phyloP scores from a whole-genome alignment of 2,113 vertebrate species.

The Dasyprocta punctata region DNA sequence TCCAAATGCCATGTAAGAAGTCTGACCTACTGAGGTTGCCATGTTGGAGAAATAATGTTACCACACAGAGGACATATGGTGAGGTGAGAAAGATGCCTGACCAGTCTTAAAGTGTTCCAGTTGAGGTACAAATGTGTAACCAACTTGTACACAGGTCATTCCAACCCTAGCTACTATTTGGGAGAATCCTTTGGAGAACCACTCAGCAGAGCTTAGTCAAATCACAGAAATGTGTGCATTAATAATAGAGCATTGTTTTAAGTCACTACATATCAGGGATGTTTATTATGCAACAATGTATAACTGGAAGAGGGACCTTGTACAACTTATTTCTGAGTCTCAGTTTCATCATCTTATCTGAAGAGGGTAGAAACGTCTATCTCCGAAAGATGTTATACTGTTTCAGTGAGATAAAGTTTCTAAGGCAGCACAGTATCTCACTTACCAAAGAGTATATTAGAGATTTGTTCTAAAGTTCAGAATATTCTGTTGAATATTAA shows the following conservation, averaged over 20 bases:
- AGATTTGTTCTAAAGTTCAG: neutral
- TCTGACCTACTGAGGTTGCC: neutral
- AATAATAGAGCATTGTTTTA: neutral
- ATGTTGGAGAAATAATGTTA: neutral
- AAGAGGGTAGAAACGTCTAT: neutral
- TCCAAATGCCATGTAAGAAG: neutral
- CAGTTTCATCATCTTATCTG: neutral
- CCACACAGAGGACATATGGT: neutral
- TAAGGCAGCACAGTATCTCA: neutral
- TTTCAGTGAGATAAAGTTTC: neutral
- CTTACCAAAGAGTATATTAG: neutral
- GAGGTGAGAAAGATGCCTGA: neutral
- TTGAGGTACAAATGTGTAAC: neutral
- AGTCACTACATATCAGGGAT: neutral
- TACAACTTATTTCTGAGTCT: neutral
- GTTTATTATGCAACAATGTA: neutral
- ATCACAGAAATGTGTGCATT: neutral
- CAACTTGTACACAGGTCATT: neutral
- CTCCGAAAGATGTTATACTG: neutral
- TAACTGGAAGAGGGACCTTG: neutral
- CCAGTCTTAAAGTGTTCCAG: neutral
- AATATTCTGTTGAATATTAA: constrained; percentile 17
- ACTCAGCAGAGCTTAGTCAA: neutral
- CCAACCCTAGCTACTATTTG: neutral
- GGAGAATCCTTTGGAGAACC: neutral